phyloP scores from a whole-genome alignment of 2,797 vertebrate genomes.

The Semotilus atromaculatus region DNA sequence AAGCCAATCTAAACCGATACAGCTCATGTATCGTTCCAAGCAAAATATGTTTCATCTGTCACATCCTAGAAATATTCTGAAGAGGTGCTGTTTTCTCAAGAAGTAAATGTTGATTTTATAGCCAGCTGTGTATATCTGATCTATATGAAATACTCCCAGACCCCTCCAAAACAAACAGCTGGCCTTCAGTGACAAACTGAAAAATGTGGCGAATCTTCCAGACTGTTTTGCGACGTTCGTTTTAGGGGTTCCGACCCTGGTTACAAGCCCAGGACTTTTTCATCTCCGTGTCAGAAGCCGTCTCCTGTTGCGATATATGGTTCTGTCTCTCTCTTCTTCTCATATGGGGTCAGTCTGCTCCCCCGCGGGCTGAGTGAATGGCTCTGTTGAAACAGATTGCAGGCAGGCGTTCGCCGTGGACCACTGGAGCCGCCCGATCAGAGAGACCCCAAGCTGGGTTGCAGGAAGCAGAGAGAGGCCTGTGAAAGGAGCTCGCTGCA shows the following conservation, averaged over 20 bases:
- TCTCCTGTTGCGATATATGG: neutral
- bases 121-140: slow-evolving; percentile 48
- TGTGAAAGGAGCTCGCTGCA: slow-evolving; percentile 69
- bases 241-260: neutral
- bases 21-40: slow-evolving; percentile 32
- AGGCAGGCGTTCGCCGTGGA: slow-evolving; percentile 74
- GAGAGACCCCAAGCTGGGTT: slow-evolving; percentile 75
- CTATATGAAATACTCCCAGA: slow-evolving; percentile 41
- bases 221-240: neutral
- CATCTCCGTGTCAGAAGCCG: slow-evolving; percentile 2
- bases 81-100: slow-evolving; percentile 37
- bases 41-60: slow-evolving; percentile 47
- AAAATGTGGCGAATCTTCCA: slow-evolving; percentile 26
- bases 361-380: slow-evolving; percentile 80
- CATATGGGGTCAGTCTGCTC: slow-evolving; percentile 26
- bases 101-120: slow-evolving; percentile 50
- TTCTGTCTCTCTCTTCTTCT: neutral
- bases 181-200: slow-evolving; percentile 26
- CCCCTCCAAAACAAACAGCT: slow-evolving; percentile 47
- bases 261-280: slow-evolving; percentile 20
- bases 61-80: slow-evolving; percentile 35
- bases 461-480: slow-evolving; percentile 58
- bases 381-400: slow-evolving; percentile 82
- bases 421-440: slow-evolving; percentile 70
- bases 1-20: slow-evolving; percentile 41